A percentile compares a stretch with the other conserved stretches of the same genome.
Conservation (phyloP, 2,888 invertebrate species). For the Creontiades dilutus region DNA sequence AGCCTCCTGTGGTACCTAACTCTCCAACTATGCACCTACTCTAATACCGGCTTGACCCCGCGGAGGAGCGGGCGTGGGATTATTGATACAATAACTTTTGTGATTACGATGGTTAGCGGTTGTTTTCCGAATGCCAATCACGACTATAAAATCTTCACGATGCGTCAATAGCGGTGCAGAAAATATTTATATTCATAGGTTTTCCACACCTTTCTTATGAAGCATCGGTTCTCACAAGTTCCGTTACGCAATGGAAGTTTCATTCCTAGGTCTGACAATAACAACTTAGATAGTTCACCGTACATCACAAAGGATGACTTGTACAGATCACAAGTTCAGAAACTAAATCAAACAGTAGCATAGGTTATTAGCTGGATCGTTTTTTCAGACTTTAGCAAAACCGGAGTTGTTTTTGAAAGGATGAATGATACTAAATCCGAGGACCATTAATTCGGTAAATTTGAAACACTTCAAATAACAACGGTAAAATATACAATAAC, state of each 20-base stretch:
- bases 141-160: conserved; percentile 1
- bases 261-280: not conserved
- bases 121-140: conserved; percentile 6
- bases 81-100: conserved; percentile 21
- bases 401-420: no score
- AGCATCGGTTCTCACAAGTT: not conserved
- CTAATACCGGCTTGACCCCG: conserved; percentile 42
- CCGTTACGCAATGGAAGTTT: not conserved
- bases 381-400: no score
- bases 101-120: conserved; percentile 25
- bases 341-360: no score
- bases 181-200: conserved; percentile 22
- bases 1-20: not conserved
- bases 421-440: no score
- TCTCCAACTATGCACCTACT: not conserved
- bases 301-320: no score
- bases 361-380: no score
- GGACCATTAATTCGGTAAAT: no score
- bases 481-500: no score
- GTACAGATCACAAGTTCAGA: no score
- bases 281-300: no score
- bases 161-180: not conserved
- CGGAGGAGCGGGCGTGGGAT: conserved; percentile 3
- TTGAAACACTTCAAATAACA: no score
- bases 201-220: not conserved